Evolutionary conservation across 2,113 vertebrate species (phyloP).

Genomic region (Lipotes vexillifer): DNA sequence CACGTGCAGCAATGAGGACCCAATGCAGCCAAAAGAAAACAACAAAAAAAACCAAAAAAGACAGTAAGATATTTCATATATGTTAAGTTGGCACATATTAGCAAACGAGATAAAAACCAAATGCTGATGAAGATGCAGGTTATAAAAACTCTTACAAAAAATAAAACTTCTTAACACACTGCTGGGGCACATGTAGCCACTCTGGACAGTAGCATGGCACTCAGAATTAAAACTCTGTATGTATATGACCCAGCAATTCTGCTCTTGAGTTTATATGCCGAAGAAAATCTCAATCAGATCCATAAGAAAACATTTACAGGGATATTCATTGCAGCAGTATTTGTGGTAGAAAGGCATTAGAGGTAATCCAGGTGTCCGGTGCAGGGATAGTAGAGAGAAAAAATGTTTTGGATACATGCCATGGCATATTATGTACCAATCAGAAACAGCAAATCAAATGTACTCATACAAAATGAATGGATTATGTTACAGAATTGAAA

Average conservation of each 20-base stretch:
- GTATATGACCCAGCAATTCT: background rate
- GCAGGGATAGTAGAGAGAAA: background rate
- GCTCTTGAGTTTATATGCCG: background rate
- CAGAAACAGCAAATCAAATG: background rate
- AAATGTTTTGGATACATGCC: background rate
- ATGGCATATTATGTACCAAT: background rate
- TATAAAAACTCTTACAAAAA: background rate
- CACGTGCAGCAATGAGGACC: no score
- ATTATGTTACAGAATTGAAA: background rate
- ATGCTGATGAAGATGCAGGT: background rate
- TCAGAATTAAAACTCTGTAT: background rate
- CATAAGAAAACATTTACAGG: background rate
- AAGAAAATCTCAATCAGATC: background rate
- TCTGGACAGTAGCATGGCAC: background rate
- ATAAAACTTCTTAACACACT: background rate
- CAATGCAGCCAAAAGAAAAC: no score
- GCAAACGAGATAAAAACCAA: background rate
- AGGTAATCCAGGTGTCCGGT: background rate
- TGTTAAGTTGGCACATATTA: background rate
- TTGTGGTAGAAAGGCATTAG: background rate
- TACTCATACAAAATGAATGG: background rate
- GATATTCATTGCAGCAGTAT: background rate
- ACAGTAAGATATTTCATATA: background rate
- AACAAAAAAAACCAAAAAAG: no score
- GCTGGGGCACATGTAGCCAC: background rate